These are phyloP conservation scores for Prunella strophiata DNA, from an alignment of 2,797 vertebrate genomes.

Conservation along the genomic window DNA sequence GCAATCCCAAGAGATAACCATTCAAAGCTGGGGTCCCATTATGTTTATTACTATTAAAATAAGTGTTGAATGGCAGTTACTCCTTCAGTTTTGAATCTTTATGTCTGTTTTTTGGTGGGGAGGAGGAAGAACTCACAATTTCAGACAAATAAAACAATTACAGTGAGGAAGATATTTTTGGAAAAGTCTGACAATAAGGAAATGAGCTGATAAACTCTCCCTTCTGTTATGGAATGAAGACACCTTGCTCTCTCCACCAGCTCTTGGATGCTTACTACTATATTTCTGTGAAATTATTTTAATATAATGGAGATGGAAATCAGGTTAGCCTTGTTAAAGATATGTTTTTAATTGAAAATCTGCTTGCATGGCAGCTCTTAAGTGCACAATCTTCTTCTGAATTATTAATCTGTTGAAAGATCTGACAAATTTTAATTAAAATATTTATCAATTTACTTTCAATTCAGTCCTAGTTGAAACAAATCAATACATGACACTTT, in stretches of 20 bases:
- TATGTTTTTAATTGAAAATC: background rate
- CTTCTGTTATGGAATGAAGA: background rate
- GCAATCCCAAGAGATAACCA: background rate
- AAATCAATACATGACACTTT: background rate
- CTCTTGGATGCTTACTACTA: background rate
- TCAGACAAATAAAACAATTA: background rate
- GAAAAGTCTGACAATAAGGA: background rate
- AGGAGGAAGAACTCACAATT: background rate
- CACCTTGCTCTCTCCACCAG: background rate
- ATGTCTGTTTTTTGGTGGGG: background rate
- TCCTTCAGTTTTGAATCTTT: background rate
- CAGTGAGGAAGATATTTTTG: background rate
- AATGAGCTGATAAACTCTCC: background rate
- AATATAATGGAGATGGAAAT: background rate
- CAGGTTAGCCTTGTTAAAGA: background rate
- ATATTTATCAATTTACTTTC: constrained; percentile 15
- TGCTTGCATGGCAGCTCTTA: background rate
- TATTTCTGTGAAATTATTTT: background rate
- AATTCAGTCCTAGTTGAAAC: background rate
- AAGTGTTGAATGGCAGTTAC: background rate
- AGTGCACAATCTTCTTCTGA: background rate
- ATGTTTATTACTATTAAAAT: background rate
- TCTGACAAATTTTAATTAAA: background rate
- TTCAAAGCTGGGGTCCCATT: background rate
- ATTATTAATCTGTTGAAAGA: constrained; percentile 9